Conservation (phyloP, 2,888 invertebrate species). For the Amblyteles armatorius region DNA sequence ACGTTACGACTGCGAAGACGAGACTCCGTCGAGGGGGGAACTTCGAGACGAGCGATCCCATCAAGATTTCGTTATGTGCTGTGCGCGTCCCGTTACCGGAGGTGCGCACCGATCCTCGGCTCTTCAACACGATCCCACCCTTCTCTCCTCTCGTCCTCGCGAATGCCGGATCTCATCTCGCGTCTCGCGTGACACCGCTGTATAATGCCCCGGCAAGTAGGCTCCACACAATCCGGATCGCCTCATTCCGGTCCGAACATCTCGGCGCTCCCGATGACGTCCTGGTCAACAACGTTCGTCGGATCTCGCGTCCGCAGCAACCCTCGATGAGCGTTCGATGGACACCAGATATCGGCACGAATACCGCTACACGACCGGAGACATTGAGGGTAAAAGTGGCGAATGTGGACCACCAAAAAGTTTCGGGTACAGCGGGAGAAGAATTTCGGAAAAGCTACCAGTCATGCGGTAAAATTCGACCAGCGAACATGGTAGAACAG, state of each 20-base stretch:
- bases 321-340: conserved; percentile 52
- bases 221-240: conserved; percentile 28
- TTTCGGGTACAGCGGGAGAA: too few relatives aligned
- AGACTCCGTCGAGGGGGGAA: conserved; percentile 43
- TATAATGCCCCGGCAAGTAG: conserved; percentile 9
- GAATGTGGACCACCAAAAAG: too few relatives aligned
- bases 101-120: conserved; percentile 50
- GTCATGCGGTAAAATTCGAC: too few relatives aligned
- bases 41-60: conserved; percentile 58
- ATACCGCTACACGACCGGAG: too few relatives aligned
- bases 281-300: conserved; percentile 51
- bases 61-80: conserved; percentile 64
- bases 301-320: conserved; percentile 36
- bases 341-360: conserved; percentile 41
- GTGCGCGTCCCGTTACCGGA: conserved; percentile 65
- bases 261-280: conserved; percentile 31
- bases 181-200: conserved; percentile 47
- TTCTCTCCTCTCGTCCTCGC: conserved; percentile 33
- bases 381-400: too few relatives aligned
- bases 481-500: too few relatives aligned
- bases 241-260: conserved; percentile 9
- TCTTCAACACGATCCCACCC: conserved; percentile 37
- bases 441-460: too few relatives aligned
- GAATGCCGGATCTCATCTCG: conserved; percentile 66
- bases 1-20: conserved; percentile 56